Percentiles rank a stretch among this genome's conserved stretches.
Evolutionary conservation across 2,888 invertebrate genomes (phyloP).

Genomic region (Gnatocerus cornutus): DNA sequence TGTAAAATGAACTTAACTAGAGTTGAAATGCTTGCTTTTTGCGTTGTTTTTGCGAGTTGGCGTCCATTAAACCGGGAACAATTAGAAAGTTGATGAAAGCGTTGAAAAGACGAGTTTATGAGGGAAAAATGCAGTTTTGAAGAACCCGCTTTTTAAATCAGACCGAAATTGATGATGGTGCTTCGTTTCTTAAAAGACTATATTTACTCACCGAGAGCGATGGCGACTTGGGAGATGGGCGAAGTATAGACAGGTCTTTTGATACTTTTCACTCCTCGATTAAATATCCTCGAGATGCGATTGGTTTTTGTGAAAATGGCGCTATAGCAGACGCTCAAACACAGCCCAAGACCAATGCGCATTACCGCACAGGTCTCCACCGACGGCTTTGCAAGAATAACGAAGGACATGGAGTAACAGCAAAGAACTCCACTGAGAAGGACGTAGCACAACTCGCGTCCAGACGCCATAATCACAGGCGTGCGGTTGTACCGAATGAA

Average conservation of each 20-base stretch:
- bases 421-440: constrained; percentile 80
- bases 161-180: constrained; percentile 31
- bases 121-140: constrained; percentile 23
- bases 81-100: constrained; percentile 26
- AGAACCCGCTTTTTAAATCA: constrained; percentile 24
- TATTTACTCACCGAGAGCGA: constrained; percentile 75
- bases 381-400: constrained; percentile 80
- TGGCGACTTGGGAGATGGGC: constrained; percentile 82
- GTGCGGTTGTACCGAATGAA: constrained; percentile 74
- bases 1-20: constrained; percentile 31
- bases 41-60: constrained; percentile 21
- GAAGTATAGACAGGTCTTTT: constrained; percentile 84
- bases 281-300: constrained; percentile 82
- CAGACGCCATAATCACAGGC: constrained; percentile 78
- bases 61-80: constrained; percentile 24
- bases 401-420: constrained; percentile 80
- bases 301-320: constrained; percentile 85
- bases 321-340: constrained; percentile 83
- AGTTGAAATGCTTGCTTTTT: constrained; percentile 14
- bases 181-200: constrained; percentile 16
- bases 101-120: constrained; percentile 35
- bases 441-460: constrained; percentile 84
- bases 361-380: constrained; percentile 78
- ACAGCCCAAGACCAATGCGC: constrained; percentile 80
- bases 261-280: constrained; percentile 80